Percentiles rank a stretch among this genome's conserved stretches.
phyloP scores from a whole-genome alignment of 2,888 invertebrate genomes.

The Megalurothrips usitatus region DNA sequence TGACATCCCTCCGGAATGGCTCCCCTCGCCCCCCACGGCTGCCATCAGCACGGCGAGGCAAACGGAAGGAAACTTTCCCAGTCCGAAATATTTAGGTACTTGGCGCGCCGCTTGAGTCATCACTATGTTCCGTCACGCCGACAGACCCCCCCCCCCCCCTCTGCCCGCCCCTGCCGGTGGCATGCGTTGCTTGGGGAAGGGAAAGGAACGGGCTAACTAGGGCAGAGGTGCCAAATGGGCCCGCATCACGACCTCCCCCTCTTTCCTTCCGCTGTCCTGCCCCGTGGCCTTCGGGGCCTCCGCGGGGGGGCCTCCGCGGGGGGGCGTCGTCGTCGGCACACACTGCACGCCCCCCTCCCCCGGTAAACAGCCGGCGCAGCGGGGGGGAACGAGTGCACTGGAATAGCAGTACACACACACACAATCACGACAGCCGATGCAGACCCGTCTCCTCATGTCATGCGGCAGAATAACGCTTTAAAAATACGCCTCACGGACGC shows the following conservation, averaged over 20 bases:
- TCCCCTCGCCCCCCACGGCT: no score
- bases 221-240: conserved; percentile 14
- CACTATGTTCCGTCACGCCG: background rate
- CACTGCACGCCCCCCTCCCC: background rate
- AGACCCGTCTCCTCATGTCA: no score
- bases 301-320: background rate
- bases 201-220: background rate
- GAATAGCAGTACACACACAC: no score
- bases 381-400: no score
- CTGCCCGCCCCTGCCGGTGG: no score
- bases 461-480: no score
- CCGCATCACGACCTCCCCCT: background rate
- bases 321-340: background rate
- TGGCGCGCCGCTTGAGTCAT: background rate
- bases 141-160: background rate
- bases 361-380: background rate
- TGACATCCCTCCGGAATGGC: no score
- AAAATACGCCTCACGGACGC: no score
- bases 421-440: no score
- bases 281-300: background rate
- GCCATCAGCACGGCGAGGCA: no score
- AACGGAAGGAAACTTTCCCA: no score
- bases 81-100: no score
- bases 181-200: background rate
- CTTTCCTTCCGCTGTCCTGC: background rate